Evolutionary conservation across 2,113 vertebrate species (phyloP).

Genomic region (Mobula hypostoma): DNA sequence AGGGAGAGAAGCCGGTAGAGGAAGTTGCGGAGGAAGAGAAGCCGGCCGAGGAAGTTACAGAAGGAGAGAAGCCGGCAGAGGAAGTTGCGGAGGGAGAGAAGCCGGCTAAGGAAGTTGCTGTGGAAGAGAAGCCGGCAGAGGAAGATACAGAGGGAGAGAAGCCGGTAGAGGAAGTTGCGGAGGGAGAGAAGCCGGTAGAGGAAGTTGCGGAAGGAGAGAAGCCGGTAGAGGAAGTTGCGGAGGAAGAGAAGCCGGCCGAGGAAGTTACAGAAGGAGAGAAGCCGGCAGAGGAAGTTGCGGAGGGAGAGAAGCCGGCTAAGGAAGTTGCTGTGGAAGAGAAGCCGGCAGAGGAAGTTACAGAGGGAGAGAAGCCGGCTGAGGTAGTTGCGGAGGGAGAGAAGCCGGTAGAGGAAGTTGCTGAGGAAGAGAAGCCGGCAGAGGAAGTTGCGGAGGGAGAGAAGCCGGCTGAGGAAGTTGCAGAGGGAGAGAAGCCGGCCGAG

Average conservation of each 20-base stretch:
- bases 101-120: neutral
- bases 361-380: neutral
- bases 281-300: neutral
- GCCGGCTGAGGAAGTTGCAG: neutral
- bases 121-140: neutral
- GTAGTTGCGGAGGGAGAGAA: neutral
- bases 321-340: neutral
- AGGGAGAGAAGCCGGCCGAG: neutral
- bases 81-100: neutral
- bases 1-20: neutral
- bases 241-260: neutral
- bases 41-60: neutral
- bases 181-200: neutral
- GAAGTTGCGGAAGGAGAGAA: neutral
- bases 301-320: neutral
- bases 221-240: neutral
- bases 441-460: neutral
- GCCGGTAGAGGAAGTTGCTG: neutral
- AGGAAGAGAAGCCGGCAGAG: neutral
- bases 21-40: neutral
- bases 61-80: neutral
- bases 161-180: neutral
- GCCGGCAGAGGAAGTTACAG: neutral
- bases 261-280: neutral
- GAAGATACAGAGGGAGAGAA: neutral